These are phyloP conservation scores for Scrobipalpa atriplicella DNA, from an alignment of 2,888 invertebrate species.

Conservation along the genomic window DNA sequence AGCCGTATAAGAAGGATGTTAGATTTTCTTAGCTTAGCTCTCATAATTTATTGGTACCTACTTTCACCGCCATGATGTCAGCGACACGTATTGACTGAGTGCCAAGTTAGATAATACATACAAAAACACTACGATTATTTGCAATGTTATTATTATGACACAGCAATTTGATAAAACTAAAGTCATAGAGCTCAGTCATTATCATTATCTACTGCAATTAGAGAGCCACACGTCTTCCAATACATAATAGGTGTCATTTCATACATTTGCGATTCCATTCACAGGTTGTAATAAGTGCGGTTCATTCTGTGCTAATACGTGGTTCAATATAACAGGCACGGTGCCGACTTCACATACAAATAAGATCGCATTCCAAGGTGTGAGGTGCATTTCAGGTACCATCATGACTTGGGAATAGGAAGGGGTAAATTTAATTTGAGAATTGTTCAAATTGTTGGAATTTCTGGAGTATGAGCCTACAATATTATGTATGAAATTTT, in stretches of 20 bases:
- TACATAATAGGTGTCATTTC: conserved; percentile 52
- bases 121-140: neutral
- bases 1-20: neutral
- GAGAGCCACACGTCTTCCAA: conserved; percentile 46
- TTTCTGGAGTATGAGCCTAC: no score
- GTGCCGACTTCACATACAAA: conserved; percentile 67
- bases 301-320: conserved; percentile 65
- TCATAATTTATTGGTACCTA: no score
- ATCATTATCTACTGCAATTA: conserved; percentile 45
- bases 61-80: no score
- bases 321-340: conserved; percentile 56
- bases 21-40: neutral
- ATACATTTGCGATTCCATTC: conserved; percentile 58
- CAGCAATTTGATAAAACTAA: neutral
- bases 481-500: no score
- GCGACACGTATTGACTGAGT: no score
- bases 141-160: no score
- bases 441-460: conserved; percentile 26
- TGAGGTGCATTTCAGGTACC: conserved; percentile 24
- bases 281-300: conserved; percentile 52
- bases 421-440: conserved; percentile 28
- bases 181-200: neutral
- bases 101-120: neutral
- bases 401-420: neutral
- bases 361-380: conserved; percentile 53